phyloP scores from a whole-genome alignment of 2,797 vertebrate genomes.

The Squalus acanthias region DNA sequence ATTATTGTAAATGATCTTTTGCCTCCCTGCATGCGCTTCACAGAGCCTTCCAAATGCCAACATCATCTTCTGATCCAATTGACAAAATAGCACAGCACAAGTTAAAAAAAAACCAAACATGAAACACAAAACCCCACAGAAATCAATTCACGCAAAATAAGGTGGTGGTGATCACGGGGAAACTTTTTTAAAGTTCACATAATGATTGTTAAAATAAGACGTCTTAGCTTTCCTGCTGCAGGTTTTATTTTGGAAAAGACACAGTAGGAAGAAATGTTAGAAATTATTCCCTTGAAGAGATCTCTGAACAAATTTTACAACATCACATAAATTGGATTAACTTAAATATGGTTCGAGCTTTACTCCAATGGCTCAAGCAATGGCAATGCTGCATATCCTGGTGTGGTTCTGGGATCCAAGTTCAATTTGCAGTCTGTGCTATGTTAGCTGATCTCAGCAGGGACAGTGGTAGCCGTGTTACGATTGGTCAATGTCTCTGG shows the following conservation, averaged over 20 bases:
- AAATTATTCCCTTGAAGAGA: background rate
- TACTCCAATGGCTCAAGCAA: background rate
- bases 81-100: slow-evolving; percentile 59
- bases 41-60: slow-evolving; percentile 82
- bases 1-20: background rate
- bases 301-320: background rate
- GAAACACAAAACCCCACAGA: slow-evolving; percentile 49
- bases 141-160: slow-evolving; percentile 1
- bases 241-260: background rate
- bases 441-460: background rate
- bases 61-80: slow-evolving; percentile 77
- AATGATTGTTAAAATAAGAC: background rate
- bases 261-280: background rate
- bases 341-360: background rate
- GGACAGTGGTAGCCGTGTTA: background rate
- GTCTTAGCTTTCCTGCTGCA: background rate
- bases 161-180: background rate
- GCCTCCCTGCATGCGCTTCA: slow-evolving; percentile 78
- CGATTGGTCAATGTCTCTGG: background rate
- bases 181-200: background rate
- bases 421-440: background rate
- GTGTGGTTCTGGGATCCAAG: background rate
- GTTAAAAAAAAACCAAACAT: slow-evolving; percentile 49
- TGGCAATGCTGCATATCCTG: background rate
- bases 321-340: background rate